Percentiles rank a stretch among this genome's conserved stretches.
phyloP scores from a whole-genome alignment of 1,140 invertebrate genomes.

The Scaptomyza montana region DNA sequence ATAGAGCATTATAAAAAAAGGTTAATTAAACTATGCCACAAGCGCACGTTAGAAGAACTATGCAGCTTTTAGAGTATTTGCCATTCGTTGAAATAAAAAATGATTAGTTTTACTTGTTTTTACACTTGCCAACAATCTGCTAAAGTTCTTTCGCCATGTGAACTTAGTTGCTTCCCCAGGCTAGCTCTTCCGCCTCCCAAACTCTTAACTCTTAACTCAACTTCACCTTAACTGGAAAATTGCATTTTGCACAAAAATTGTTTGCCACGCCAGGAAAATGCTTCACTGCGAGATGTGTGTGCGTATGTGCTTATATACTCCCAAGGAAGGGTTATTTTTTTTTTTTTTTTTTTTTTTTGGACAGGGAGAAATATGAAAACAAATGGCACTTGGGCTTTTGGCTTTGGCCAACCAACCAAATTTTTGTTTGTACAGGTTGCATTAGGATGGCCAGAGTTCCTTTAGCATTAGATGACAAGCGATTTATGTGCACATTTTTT shows the following conservation, averaged over 20 bases:
- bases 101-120: slow-evolving; percentile 46
- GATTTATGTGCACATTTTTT: slow-evolving; percentile 48
- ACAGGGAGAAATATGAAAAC: slow-evolving; percentile 65
- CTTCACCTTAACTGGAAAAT: slow-evolving; percentile 70
- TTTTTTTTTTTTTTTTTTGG: background rate
- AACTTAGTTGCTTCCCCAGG: slow-evolving; percentile 16
- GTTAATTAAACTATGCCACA: too few relatives aligned
- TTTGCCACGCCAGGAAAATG: slow-evolving; percentile 48
- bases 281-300: slow-evolving; percentile 23
- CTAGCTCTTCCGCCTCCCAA: slow-evolving; percentile 2
- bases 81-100: slow-evolving; percentile 1
- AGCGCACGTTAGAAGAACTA: too few relatives aligned
- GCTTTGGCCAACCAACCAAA: slow-evolving; percentile 33
- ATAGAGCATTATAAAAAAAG: too few relatives aligned
- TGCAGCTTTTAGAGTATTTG: slow-evolving; percentile 11
- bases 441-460: slow-evolving; percentile 15
- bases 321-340: background rate
- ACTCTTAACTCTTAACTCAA: slow-evolving; percentile 49
- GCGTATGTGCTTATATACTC: slow-evolving; percentile 8
- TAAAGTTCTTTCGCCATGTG: slow-evolving; percentile 45
- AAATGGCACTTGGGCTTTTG: slow-evolving; percentile 65
- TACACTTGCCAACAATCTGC: slow-evolving; percentile 68
- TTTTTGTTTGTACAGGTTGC: slow-evolving; percentile 45
- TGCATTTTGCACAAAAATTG: slow-evolving; percentile 74
- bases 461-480: slow-evolving; percentile 10